phyloP scores from a whole-genome alignment of 2,888 invertebrate genomes.

The Trissolcus brochymenae region DNA sequence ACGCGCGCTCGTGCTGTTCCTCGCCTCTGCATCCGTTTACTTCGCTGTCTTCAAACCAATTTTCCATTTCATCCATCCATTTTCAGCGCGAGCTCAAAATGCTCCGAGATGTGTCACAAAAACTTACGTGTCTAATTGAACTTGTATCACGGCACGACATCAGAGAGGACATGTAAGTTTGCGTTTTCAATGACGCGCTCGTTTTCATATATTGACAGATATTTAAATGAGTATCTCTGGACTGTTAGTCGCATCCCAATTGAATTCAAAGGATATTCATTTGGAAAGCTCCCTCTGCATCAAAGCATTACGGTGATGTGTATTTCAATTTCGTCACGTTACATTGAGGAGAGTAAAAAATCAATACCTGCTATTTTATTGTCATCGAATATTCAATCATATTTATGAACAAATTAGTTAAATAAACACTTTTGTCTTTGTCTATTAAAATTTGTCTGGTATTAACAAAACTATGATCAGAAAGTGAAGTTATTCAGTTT shows the following conservation, averaged over 20 bases:
- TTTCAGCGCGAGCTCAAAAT: constrained; percentile 5
- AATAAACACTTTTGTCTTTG: no score
- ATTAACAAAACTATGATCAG: no score
- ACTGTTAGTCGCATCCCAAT: constrained; percentile 68
- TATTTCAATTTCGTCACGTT: constrained; percentile 70
- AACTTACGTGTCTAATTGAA: constrained; percentile 48
- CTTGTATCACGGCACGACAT: constrained; percentile 36
- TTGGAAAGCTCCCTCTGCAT: constrained; percentile 65
- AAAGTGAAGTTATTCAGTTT: no score
- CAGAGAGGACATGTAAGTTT: constrained; percentile 52
- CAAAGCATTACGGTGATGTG: constrained; percentile 34
- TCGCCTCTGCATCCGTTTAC: neutral
- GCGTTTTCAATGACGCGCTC: constrained; percentile 59
- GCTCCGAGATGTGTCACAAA: constrained; percentile 27
- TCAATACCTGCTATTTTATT: constrained; percentile 29
- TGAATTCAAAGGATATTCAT: constrained; percentile 72
- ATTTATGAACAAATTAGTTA: no score
- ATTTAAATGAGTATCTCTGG: constrained; percentile 75
- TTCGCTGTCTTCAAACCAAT: constrained; percentile 10
- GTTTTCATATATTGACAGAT: constrained; percentile 73
- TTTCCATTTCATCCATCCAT: neutral
- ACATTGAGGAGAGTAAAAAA: constrained; percentile 41
- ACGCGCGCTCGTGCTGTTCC: neutral
- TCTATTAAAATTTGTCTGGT: no score
- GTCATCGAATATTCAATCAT: constrained; percentile 34